A percentile compares a stretch with the other conserved stretches of the same genome.
These are phyloP conservation scores for Sicus ferrugineus DNA, from an alignment of 2,888 invertebrate species.

Conservation along the genomic window DNA sequence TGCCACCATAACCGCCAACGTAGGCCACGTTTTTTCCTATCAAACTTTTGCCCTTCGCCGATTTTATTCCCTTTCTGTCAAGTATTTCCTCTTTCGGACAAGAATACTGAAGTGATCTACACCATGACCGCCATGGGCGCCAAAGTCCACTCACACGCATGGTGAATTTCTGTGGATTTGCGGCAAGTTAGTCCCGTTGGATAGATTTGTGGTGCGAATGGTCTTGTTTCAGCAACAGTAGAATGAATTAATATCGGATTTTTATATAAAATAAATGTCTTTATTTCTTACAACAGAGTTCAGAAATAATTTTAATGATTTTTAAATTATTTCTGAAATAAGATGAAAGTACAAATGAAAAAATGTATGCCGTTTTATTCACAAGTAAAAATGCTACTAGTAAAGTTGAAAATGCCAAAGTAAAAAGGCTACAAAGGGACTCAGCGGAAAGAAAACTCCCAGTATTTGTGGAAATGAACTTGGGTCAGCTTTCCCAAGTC, in stretches of 20 bases:
- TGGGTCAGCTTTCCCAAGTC: conserved; percentile 47
- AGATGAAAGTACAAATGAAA: too few species aligned
- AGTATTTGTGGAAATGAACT: conserved; percentile 45
- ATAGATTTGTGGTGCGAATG: background rate
- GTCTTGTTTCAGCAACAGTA: background rate
- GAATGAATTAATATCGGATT: background rate
- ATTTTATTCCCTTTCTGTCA: too few species aligned
- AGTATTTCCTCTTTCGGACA: too few species aligned
- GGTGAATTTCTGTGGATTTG: background rate
- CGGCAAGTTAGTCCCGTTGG: background rate
- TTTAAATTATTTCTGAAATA: too few species aligned
- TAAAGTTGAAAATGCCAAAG: too few species aligned
- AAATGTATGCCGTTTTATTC: too few species aligned
- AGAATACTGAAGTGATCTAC: conserved; percentile 24
- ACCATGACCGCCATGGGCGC: background rate
- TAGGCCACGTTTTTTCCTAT: conserved; percentile 45
- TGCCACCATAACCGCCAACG: conserved; percentile 51
- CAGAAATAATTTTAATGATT: too few species aligned
- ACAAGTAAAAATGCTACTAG: too few species aligned
- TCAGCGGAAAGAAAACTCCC: conserved; percentile 32
- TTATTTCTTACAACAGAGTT: too few species aligned
- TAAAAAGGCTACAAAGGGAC: background rate
- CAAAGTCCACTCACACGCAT: background rate
- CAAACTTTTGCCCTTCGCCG: conserved; percentile 1
- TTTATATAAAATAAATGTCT: background rate